Conservation (phyloP, 2,113 vertebrate species). For the Perccottus glenii region DNA sequence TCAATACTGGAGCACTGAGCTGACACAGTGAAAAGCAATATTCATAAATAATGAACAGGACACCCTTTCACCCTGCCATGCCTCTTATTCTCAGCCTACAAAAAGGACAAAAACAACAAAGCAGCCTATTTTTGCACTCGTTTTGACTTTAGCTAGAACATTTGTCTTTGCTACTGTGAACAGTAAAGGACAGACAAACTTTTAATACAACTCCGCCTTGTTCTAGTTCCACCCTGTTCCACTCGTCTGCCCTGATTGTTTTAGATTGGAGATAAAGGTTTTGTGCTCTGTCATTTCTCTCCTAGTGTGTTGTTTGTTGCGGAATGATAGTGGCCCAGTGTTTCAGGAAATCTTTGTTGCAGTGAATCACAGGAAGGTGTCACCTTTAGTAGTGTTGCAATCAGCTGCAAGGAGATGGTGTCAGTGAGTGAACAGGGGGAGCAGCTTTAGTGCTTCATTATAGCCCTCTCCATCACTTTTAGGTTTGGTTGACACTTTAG, state of each 20-base stretch:
- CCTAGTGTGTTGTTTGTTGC: conserved; percentile 48
- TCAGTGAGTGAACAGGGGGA: conserved; percentile 20
- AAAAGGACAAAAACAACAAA: conserved; percentile 24
- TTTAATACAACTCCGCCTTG: background rate
- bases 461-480: conserved; percentile 23
- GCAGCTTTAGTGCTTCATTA: conserved; percentile 39
- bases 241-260: conserved; percentile 22
- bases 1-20: conserved; percentile 85
- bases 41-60: conserved; percentile 89
- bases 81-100: conserved; percentile 59
- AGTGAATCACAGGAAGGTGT: conserved; percentile 56
- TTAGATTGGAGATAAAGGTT: conserved; percentile 12
- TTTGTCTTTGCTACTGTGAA: background rate
- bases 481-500: background rate
- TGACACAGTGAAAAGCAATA: conserved; percentile 84
- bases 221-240: conserved; percentile 7
- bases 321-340: conserved; percentile 26
- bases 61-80: conserved; percentile 58
- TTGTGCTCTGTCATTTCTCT: conserved; percentile 31
- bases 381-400: conserved; percentile 42
- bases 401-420: conserved; percentile 31
- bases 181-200: background rate
- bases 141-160: conserved; percentile 11
- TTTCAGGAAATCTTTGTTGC: conserved; percentile 44
- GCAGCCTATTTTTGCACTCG: background rate